Conservation (phyloP, 1,140 invertebrate species). For the Aphaenogaster ashmeadi region DNA sequence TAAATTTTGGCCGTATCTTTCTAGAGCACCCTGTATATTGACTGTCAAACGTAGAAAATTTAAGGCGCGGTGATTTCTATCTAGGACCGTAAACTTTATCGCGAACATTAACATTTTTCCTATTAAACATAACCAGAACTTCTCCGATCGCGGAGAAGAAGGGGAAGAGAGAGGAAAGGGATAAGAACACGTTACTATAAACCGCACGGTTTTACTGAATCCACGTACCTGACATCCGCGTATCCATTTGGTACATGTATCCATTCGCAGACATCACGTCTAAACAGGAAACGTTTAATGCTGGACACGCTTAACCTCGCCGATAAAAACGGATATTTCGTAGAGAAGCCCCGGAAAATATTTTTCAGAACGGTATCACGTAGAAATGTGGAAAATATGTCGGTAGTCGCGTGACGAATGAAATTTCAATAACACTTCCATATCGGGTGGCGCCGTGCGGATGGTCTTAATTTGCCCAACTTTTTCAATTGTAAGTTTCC, state of each 20-base stretch:
- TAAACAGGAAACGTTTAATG: slow-evolving; percentile 56
- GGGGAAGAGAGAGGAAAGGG: not conserved
- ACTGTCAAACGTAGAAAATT: slow-evolving; percentile 12
- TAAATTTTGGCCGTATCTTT: no score
- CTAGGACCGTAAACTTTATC: slow-evolving; percentile 12
- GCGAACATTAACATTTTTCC: slow-evolving; percentile 41
- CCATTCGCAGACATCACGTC: slow-evolving; percentile 49
- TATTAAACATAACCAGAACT: slow-evolving; percentile 60
- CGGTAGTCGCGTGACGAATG: slow-evolving; percentile 25
- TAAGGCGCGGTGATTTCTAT: slow-evolving; percentile 20
- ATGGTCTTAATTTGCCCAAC: slow-evolving; percentile 58
- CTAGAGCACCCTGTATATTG: not conserved
- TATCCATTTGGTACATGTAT: slow-evolving; percentile 53
- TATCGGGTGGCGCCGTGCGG: slow-evolving; percentile 3
- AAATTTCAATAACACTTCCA: slow-evolving; percentile 32
- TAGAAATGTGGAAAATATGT: not conserved
- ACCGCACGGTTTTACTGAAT: slow-evolving; percentile 59
- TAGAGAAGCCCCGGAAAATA: slow-evolving; percentile 19
- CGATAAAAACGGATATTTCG: slow-evolving; percentile 57
- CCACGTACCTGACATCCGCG: slow-evolving; percentile 49
- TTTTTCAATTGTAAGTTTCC: slow-evolving; percentile 66
- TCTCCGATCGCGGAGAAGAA: not conserved
- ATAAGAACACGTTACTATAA: slow-evolving; percentile 65
- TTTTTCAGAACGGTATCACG: slow-evolving; percentile 35
- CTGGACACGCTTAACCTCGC: slow-evolving; percentile 47